phyloP scores from a whole-genome alignment of 2,888 invertebrate species.

The Macrosiphum euphorbiae region DNA sequence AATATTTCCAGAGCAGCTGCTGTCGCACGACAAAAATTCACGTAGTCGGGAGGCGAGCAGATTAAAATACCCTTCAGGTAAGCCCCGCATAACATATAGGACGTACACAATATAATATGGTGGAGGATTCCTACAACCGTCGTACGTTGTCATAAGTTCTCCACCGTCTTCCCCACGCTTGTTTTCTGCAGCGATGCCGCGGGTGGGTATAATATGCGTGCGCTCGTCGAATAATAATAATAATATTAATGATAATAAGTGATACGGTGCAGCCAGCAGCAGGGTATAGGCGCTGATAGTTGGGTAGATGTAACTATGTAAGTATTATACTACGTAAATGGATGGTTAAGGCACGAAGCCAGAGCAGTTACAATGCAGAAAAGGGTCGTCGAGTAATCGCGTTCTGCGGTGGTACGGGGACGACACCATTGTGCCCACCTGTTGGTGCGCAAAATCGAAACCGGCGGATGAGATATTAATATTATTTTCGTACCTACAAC shows the following conservation, averaged over 20 bases:
- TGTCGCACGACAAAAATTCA: conserved; percentile 2
- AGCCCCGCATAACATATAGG: neutral
- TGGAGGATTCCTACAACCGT: neutral
- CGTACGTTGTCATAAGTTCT: too few species aligned
- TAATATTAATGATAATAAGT: neutral
- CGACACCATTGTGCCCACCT: conserved; percentile 51
- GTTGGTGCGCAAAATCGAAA: conserved; percentile 62
- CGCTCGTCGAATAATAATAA: neutral
- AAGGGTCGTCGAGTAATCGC: conserved; percentile 46
- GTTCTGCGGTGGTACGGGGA: neutral
- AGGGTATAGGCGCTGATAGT: too few species aligned
- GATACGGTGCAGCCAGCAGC: neutral
- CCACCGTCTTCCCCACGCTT: neutral
- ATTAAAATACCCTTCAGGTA: conserved; percentile 28
- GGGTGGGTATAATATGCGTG: neutral
- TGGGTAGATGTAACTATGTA: neutral
- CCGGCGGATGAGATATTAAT: neutral
- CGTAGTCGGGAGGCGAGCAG: neutral
- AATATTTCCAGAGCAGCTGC: conserved; percentile 36
- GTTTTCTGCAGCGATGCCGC: neutral
- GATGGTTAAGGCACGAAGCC: neutral
- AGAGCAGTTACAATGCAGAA: neutral
- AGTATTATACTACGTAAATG: neutral
- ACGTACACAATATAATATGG: too few species aligned
- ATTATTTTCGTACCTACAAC: neutral